Base-by-base conservation (phyloP, 2,888 invertebrate species). In the Dendrolimus pini region DNA sequence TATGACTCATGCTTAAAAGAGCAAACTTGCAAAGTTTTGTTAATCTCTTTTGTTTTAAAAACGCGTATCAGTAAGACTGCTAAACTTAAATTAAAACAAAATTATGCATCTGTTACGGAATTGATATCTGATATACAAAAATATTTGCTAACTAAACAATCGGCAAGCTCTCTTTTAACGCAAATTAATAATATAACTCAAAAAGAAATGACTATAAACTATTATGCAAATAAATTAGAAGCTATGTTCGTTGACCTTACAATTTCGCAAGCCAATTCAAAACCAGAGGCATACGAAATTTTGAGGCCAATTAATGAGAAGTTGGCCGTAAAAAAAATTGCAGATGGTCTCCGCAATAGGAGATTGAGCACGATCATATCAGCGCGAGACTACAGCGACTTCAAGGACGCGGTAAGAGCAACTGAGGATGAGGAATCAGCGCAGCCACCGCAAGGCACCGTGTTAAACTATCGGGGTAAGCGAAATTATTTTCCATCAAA, bases 191-290 rank as follows among this genome's bases (percentile, higher is more conserved):
- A 42, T 41, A 54, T 54, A 13, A 53, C 14, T 30, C 57, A 57
- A 57, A 54, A 57, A 12, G 57, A 54, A 13, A 41, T 7, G 1
- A 41, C 53, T 13, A 2, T 54, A 3, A 54, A 57, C 2, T 47
- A 57, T 14, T 57, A 54, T 47, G 18, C 54, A 3, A 53, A 41
- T 41, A 7, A 54, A n/a, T 47, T 54, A 54, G 54, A 58, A 58
- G 9, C 61, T 14, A 53, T 67, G n/a, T 65, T 64, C 60, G 61
- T 62, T 1, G 62, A 67, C 41, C 54, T 65, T 42, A 67, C 67
- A 13, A 65, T 67, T 55, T 59, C 65, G 10, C 65, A 67, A 53
- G 62, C 65, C 41, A 57, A 64, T 53, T 59, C 61, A 6, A 52
- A 64, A 42, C 14, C 54, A 12, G 57, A 58, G 7, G 56, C 54